Base-by-base conservation (phyloP, 2,888 invertebrate genomes). In the Carterocephalus palaemon region DNA sequence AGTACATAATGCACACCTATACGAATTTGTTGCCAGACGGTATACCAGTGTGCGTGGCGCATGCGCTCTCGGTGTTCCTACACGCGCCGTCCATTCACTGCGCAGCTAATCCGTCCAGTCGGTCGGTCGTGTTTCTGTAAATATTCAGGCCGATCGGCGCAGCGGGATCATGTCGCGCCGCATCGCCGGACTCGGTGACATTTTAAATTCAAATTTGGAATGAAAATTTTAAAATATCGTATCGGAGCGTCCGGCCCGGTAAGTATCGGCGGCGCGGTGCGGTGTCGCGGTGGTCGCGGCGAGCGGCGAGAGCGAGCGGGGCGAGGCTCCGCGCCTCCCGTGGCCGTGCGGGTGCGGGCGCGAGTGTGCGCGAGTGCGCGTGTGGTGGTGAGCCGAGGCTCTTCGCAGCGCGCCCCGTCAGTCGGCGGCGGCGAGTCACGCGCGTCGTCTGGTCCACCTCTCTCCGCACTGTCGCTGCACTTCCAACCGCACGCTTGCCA, bases 401-500 rank as follows among this genome's bases (percentile, higher is more conserved):
- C 73, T 77, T 64, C 74, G 77, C 79, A 78, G 80, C 77, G 80
- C 81, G 81, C 76, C 70, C 79, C 82, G 80, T 83, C 84, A 85
- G 85, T 85, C 79, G 83, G 77, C 83, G 83, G 76, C 80, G 75
- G 79, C 82, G 74, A 83, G 80, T 80, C 85, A 80, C 81, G 80
- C 85, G 80, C 76, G 82, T 79, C 78, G 84, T 81, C 74, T 77
- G 71, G 79, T 78, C 63, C 64, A 69, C 60, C 63, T 72, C 71
- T 68, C 67, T 67, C 64, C 51, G 70, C 58, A 60, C 57, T 65
- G 52, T 57, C 60, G 70, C 70, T 72, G 75, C 69, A 72, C 66
- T 72, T 64, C 67, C 58, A 68, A 50, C 70, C 72, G 70, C 72
- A 59, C 69, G 74, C 75, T 74, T 75, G 75, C 77, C 64, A 67